A percentile compares a stretch with the other conserved stretches of the same genome.
Conservation (phyloP, 2,797 vertebrate species). For the Lagocephalus sceleratus region DNA sequence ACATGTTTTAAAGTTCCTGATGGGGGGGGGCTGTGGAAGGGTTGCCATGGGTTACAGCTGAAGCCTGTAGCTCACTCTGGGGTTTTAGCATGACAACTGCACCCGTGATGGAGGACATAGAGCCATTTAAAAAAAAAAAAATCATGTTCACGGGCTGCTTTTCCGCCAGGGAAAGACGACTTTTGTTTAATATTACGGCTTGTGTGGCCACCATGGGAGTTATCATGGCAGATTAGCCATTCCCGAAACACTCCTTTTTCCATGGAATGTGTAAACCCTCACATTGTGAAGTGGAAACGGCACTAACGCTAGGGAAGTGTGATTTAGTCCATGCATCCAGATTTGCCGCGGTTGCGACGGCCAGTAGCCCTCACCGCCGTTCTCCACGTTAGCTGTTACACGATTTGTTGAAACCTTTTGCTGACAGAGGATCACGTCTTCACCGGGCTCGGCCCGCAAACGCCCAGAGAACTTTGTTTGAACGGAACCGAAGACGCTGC, state of each 20-base stretch:
- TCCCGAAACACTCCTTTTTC: conserved; percentile 31
- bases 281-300: conserved; percentile 65
- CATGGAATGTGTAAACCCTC: conserved; percentile 59
- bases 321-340: neutral
- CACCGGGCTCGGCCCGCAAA: conserved; percentile 36
- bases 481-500: conserved; percentile 36
- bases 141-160: conserved; percentile 57
- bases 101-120: conserved; percentile 27
- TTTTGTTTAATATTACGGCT: conserved; percentile 56
- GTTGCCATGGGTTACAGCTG: conserved; percentile 39
- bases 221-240: conserved; percentile 19
- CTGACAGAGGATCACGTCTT: conserved; percentile 16
- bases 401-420: conserved; percentile 17
- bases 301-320: neutral
- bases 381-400: conserved; percentile 7
- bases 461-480: conserved; percentile 38
- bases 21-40: conserved; percentile 32
- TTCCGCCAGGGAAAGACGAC: conserved; percentile 49
- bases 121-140: conserved; percentile 65
- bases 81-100: conserved; percentile 45
- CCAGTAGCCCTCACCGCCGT: neutral
- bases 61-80: conserved; percentile 41
- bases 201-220: conserved; percentile 39
- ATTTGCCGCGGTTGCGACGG: neutral
- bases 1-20: conserved; percentile 46